Evolutionary conservation across 2,113 vertebrate genomes (phyloP), one percentile per base, ranked within the genome.

Genomic region (Corythaixoides concolor): DNA sequence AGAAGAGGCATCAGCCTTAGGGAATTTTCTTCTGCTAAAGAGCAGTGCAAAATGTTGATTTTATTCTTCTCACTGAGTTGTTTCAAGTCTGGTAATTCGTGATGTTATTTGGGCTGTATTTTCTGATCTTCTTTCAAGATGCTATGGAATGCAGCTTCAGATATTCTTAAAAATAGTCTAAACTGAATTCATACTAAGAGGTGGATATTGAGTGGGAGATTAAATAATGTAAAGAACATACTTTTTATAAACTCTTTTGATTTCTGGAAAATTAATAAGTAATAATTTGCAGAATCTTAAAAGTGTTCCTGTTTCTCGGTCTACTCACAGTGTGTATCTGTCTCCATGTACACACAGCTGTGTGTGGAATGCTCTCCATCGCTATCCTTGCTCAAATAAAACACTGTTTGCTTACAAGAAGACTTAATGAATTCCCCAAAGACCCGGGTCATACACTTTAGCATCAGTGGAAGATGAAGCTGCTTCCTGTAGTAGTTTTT

Each of bases 301-400:
- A 77, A 56, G 24, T 37, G 45, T 83, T 93, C 70, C 2, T 45
- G 78, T 79, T 81, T 95, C 30, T 91, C 4, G 5, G 37, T 63
- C 60, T 87, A n/a, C 49, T 87, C 16, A 3, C 64, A 55, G 49
- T 50, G 27, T 85, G 30, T 89, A 35, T 64, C 77, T 89, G 53
- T 88, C 73, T 84, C 89, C 66, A 28, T 28, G 49, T 93, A 82
- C 81, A 88, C 85, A 94, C 66, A 93, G 74, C 77, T 89, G 58
- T 27, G 47, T 91, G 66, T 85, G 69, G 59, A 93, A 94, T 84
- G 60, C 68, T 67, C 37, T 89, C 70, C 79, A 50, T 69, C 10
- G 6, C 79, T 86, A 28, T 52, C 70, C 52, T 89, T 89, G 52
- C 93, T 95, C 78, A 94, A 92, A 96, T 93, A 93, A 89, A 94